These are phyloP conservation scores for Sus cebifrons DNA, from an alignment of 2,797 vertebrate genomes.

Conservation along the genomic window DNA sequence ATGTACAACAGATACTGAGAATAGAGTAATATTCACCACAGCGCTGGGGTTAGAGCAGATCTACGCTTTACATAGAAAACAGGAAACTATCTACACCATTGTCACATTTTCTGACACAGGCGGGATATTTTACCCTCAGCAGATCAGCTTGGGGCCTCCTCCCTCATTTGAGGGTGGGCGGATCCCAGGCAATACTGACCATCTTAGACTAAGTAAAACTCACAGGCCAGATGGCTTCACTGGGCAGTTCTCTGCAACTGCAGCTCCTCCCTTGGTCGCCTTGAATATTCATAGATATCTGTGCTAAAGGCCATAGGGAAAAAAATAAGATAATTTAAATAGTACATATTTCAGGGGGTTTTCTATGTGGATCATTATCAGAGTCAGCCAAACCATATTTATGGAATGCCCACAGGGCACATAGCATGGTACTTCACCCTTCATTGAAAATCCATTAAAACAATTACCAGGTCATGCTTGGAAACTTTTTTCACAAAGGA, in stretches of 20 bases:
- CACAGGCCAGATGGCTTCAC: neutral
- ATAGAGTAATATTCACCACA: neutral
- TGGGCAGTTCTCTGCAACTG: neutral
- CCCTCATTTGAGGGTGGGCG: neutral
- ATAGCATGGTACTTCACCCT: conserved; percentile 60
- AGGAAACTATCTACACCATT: neutral
- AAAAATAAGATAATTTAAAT: neutral
- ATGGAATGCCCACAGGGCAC: conserved; percentile 52
- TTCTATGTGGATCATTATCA: conserved; percentile 48
- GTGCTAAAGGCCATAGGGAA: neutral
- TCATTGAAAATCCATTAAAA: conserved; percentile 82
- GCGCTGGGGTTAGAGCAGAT: neutral
- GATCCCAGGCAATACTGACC: neutral
- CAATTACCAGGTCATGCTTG: conserved; percentile 73
- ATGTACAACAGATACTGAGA: neutral
- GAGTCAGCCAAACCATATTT: conserved; percentile 70
- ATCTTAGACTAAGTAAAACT: neutral
- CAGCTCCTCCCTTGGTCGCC: neutral
- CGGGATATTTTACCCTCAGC: neutral
- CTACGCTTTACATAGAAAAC: neutral
- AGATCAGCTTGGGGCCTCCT: neutral
- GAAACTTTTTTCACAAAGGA: conserved; percentile 71
- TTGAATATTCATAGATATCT: neutral
- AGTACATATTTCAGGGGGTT: neutral
- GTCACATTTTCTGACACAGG: neutral